Base-by-base conservation (phyloP, 2,113 vertebrate species). In the Xiphophorus maculatus region DNA sequence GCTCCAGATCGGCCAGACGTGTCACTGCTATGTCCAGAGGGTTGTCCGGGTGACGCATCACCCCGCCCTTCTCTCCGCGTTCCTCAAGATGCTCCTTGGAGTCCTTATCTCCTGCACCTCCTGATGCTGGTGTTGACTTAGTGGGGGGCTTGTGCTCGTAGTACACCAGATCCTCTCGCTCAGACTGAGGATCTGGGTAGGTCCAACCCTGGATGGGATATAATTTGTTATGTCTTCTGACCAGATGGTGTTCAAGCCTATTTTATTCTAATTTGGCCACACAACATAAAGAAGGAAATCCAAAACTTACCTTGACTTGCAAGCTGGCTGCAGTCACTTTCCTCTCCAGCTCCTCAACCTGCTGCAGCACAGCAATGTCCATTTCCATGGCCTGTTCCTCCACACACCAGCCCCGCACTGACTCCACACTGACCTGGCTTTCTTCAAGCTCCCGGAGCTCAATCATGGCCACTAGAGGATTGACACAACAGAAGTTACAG, bases 1-100 rank as follows among this genome's bases (percentile, higher is more conserved):
- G 96, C 96, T 99, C 98, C 98, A 99, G 96, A 94, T 98, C 97
- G 89, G 97, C 96, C 88, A 99, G 97, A 90, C 98, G 97, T 92
- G 96, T 97, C 96, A 99, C 97, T 93, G 98, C 98, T 96, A 99
- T 98, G 97, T 99, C 98, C 97, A 99, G 95, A 89, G 98, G 98
- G 96, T 99, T 99, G 97, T 97, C 96, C 93, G 87, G 95, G 94
- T 95, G 96, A 93, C 98, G 96, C 79, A 95, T 94, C 94, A 98
- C 94, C 93, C 94, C 93, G 82, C 95, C 95, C 89, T 96, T 87
- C 94, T 95, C 94, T 94, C 91, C 96, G 71, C 95, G 94, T 87
- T 94, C 92, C 69, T 96, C 95, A 83, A 91, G 88, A 82, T 90
- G 87, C 77, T 94, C 90, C 85, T 60, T 86, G 66, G 81, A 71